Percentiles rank a stretch among this genome's conserved stretches.
phyloP scores from a whole-genome alignment of 2,888 invertebrate genomes.

The Cephalotes varians region DNA sequence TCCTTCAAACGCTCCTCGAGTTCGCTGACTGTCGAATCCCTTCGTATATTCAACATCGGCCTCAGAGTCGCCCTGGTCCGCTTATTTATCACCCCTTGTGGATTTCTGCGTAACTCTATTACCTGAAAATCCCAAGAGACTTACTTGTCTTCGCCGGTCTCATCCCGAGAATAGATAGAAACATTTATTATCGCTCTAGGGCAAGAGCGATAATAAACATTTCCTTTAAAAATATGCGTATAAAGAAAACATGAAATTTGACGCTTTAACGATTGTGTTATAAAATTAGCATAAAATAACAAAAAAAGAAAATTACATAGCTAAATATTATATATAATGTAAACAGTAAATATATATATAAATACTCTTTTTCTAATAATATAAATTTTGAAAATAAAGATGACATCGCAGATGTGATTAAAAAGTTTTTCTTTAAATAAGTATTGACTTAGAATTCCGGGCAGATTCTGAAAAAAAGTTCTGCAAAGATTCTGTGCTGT shows the following conservation, averaged over 20 bases:
- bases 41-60: slow-evolving; percentile 92
- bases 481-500: background rate
- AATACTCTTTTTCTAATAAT: background rate
- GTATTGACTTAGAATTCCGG: background rate
- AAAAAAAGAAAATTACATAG: background rate
- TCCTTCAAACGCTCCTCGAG: slow-evolving; percentile 94
- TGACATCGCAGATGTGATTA: background rate
- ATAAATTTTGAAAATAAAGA: background rate
- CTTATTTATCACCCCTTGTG: slow-evolving; percentile 93
- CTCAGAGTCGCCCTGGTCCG: slow-evolving; percentile 95
- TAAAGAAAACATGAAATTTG: background rate
- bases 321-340: background rate
- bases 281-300: background rate
- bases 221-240: slow-evolving; percentile 9
- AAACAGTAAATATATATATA: background rate
- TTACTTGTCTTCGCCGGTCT: background rate
- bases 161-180: background rate
- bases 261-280: background rate
- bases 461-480: background rate
- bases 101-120: slow-evolving; percentile 95
- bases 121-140: slow-evolving; percentile 87
- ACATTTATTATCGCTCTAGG: slow-evolving; percentile 12
- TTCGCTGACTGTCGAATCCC: slow-evolving; percentile 94
- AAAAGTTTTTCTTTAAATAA: slow-evolving; percentile 3
- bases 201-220: too few species aligned